phyloP scores from a whole-genome alignment of 2,888 invertebrate species.

The Ypsolopha sequella region DNA sequence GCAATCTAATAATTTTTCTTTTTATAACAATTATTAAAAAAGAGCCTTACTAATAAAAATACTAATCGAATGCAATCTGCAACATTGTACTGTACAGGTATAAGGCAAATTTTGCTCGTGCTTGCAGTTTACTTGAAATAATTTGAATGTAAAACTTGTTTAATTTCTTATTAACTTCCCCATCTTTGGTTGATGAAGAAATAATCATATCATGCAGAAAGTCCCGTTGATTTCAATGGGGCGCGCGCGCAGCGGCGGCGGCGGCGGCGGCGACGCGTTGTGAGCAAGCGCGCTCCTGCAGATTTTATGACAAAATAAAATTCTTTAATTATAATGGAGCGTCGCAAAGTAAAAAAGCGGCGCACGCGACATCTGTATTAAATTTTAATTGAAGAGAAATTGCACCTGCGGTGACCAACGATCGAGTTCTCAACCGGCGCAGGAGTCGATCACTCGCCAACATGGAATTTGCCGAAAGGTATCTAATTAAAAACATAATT shows the following conservation, averaged over 20 bases:
- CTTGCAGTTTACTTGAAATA: not conserved
- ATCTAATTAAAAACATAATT: too few relatives aligned
- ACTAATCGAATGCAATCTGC: not conserved
- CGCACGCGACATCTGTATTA: constrained; percentile 68
- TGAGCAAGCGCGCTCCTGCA: constrained; percentile 22
- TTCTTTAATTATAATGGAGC: constrained; percentile 65
- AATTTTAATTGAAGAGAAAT: constrained; percentile 59
- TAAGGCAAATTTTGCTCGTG: not conserved
- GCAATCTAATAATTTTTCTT: too few relatives aligned
- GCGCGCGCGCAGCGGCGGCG: constrained; percentile 10
- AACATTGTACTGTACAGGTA: too few relatives aligned
- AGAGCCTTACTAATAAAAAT: not conserved
- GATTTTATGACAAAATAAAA: constrained; percentile 65
- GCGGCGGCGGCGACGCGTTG: constrained; percentile 45
- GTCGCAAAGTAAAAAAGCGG: constrained; percentile 53
- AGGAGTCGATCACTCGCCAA: constrained; percentile 36
- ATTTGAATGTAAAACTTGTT: constrained; percentile 14
- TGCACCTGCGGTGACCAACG: constrained; percentile 51
- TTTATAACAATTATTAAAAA: too few relatives aligned
- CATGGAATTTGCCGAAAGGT: constrained; percentile 10
- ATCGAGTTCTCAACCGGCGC: constrained; percentile 28
- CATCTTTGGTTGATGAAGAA: constrained; percentile 30
- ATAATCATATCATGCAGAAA: constrained; percentile 34
- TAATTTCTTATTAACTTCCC: constrained; percentile 18
- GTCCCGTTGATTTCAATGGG: constrained; percentile 33